phyloP scores from a whole-genome alignment of 2,113 vertebrate species.

The Corythoichthys haematopterus region DNA sequence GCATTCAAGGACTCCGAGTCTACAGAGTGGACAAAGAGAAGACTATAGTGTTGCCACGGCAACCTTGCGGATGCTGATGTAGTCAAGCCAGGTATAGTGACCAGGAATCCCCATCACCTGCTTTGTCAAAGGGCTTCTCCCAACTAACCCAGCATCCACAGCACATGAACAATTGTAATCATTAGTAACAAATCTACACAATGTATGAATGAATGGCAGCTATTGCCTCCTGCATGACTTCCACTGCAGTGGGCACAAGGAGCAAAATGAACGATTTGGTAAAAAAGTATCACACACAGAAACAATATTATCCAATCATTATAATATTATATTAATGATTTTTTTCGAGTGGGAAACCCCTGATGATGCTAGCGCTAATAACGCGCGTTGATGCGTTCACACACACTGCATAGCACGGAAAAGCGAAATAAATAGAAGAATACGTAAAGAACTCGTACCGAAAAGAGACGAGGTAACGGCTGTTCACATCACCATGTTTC shows the following conservation, averaged over 20 bases:
- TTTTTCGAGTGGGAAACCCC: background rate
- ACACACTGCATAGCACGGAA: background rate
- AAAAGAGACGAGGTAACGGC: background rate
- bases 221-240: background rate
- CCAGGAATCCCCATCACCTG: slow-evolving; percentile 55
- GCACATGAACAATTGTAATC: background rate
- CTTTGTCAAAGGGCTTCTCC: slow-evolving; percentile 25
- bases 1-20: background rate
- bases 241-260: background rate
- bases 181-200: background rate
- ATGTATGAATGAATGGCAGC: background rate
- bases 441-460: slow-evolving; percentile 36
- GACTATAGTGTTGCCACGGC: slow-evolving; percentile 48
- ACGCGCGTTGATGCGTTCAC: background rate
- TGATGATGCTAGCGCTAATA: background rate
- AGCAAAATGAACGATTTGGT: background rate
- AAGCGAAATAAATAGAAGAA: background rate
- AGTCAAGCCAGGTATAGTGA: slow-evolving; percentile 14
- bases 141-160: background rate
- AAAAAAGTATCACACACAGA: too few relatives aligned
- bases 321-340: background rate
- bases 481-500: slow-evolving; percentile 40
- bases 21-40: slow-evolving; percentile 9
- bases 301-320: background rate
- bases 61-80: slow-evolving; percentile 32